Base-by-base conservation (phyloP, 2,888 invertebrate species). In the Odontomyia ornata region DNA sequence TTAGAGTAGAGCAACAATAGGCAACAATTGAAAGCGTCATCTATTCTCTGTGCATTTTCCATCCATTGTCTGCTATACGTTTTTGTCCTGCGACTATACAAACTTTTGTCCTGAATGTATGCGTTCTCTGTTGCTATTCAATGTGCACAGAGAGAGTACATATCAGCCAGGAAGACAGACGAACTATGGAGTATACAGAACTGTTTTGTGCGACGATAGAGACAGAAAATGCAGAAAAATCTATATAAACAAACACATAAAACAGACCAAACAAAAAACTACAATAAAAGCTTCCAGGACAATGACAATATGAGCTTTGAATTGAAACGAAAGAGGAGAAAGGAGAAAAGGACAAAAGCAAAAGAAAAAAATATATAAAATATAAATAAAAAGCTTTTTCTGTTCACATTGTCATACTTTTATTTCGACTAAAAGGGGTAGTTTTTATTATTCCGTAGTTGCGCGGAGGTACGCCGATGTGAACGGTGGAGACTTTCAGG, bases 1-100 rank as follows among this genome's bases (percentile, higher is more conserved):
- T 28, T 27, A 28, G 28, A 57, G 60, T 57, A 7, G 73, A n/a
- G 4, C 60, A 15, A 73, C 57, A 57, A 73, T 21, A 56, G 56
- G 30, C 9, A 72, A 72, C 72, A 73, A 73, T 73, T 60, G 43
- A 73, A 73, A 73, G 73, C 73, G 73, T 57, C 73, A 57, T 73
- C 57, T 73, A 73, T 73, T 73, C 73, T 73, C 57, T 60, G 60
- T 73, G 57, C 73, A 73, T 73, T 73, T 72, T 73, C 73, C 46
- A 57, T 60, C 60, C 28, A 60, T 73, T 73, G 73, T 73, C 57
- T 57, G 60, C 13, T 30, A 30, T 72, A 72, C 23, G 56, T 56
- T 72, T 72, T 72, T 56, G 56, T 72, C 56, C 56, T 21, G 46
- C 27, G 57, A 73, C 73, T 60, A 73, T 73, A 36, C 57, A 1